phyloP scores from a whole-genome alignment of 2,888 invertebrate genomes.

The Spialia ferax region DNA sequence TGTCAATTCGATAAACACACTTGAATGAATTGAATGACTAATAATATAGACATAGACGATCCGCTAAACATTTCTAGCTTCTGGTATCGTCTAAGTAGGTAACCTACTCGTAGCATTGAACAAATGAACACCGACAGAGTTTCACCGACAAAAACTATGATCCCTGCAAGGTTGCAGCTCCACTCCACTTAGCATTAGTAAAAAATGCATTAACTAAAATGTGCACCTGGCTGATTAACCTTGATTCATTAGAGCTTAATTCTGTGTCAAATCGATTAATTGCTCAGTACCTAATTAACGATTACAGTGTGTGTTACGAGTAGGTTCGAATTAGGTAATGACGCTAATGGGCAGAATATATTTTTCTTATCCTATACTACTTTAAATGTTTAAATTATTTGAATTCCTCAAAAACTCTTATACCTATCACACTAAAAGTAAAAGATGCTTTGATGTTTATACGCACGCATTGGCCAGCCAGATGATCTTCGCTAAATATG shows the following conservation, averaged over 20 bases:
- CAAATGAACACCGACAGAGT: constrained; percentile 38
- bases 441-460: too few relatives aligned
- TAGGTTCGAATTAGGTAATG: too few relatives aligned
- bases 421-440: too few relatives aligned
- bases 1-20: too few relatives aligned
- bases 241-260: constrained; percentile 22
- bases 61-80: background rate
- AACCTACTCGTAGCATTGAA: too few relatives aligned
- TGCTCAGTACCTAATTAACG: constrained; percentile 21
- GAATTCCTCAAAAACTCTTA: too few relatives aligned
- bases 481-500: constrained; percentile 60
- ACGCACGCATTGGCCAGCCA: constrained; percentile 42
- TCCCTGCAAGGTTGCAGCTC: constrained; percentile 39
- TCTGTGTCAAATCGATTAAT: constrained; percentile 29
- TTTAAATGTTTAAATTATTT: too few relatives aligned
- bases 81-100: constrained; percentile 11
- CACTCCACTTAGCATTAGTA: constrained; percentile 24
- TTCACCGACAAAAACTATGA: constrained; percentile 43
- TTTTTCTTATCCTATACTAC: background rate
- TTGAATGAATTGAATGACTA: too few relatives aligned
- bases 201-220: constrained; percentile 29
- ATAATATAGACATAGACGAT: background rate
- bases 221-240: constrained; percentile 26
- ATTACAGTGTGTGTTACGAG: constrained; percentile 1
- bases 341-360: background rate